Evolutionary conservation across 2,888 invertebrate species (phyloP).

Genomic region (Automeris io): DNA sequence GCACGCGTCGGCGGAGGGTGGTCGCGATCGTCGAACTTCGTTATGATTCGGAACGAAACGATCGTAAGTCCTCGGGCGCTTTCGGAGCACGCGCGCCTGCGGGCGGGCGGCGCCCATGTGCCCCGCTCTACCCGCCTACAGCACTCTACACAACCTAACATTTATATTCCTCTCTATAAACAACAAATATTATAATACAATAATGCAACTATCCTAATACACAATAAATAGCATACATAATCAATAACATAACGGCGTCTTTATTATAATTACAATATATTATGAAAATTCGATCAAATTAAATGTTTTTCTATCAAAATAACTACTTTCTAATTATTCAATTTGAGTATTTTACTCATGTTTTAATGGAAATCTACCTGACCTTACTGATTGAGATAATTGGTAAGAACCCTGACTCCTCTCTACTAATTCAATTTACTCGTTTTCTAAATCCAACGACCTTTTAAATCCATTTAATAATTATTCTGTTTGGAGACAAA

Average conservation of each 20-base stretch:
- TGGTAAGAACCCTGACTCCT: not conserved
- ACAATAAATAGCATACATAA: not conserved
- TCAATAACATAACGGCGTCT: not conserved
- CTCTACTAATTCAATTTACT: not conserved
- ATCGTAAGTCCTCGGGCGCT: slow-evolving; percentile 67
- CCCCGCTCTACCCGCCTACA: slow-evolving; percentile 51
- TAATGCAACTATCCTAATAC: not conserved
- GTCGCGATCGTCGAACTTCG: slow-evolving; percentile 71
- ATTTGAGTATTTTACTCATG: not conserved
- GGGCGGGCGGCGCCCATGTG: slow-evolving; percentile 65
- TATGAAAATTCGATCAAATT: too few relatives aligned
- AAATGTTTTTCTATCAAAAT: not conserved
- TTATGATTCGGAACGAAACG: slow-evolving; percentile 68
- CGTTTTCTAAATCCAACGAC: not conserved
- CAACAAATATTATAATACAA: slow-evolving; percentile 26
- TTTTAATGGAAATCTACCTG: not conserved
- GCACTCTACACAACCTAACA: slow-evolving; percentile 44
- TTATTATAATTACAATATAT: not conserved
- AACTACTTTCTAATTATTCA: not conserved
- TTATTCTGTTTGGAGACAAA: too few relatives aligned
- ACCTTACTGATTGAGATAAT: not conserved
- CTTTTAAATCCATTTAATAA: too few relatives aligned
- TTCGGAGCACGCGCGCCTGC: slow-evolving; percentile 72
- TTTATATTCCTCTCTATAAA: slow-evolving; percentile 55
- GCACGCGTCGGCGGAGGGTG: slow-evolving; percentile 69